Conservation (phyloP, 2,113 vertebrate species). For the Microcebus lehilahytsara region DNA sequence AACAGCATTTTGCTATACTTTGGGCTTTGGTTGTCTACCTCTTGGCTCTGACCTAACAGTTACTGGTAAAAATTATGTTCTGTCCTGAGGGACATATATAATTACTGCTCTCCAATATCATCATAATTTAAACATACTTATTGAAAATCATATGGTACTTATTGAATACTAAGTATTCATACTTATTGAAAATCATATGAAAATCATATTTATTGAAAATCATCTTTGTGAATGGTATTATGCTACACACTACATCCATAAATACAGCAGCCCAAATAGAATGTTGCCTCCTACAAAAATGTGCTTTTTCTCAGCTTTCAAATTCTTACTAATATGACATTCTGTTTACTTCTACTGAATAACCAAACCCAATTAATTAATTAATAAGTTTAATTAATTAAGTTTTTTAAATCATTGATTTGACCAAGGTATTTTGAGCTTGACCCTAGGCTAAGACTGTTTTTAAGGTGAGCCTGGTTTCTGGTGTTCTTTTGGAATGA, state of each 20-base stretch:
- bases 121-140: background rate
- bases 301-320: background rate
- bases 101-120: background rate
- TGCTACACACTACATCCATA: background rate
- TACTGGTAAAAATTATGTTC: slow-evolving; percentile 1
- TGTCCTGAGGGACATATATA: background rate
- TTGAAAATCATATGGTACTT: background rate
- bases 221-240: background rate
- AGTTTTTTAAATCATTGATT: background rate
- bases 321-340: background rate
- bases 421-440: background rate
- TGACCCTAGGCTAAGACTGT: background rate
- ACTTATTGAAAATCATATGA: too few species aligned
- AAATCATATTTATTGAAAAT: background rate
- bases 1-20: too few species aligned
- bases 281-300: background rate
- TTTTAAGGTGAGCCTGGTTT: background rate
- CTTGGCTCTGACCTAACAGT: too few species aligned
- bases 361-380: background rate
- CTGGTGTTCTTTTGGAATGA: background rate
- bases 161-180: too few species aligned
- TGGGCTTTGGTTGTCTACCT: too few species aligned
- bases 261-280: background rate
- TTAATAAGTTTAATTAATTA: background rate
- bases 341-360: slow-evolving; percentile 36